Percentiles rank a stretch among this genome's conserved stretches.
phyloP scores from a whole-genome alignment of 2,113 vertebrate species.

The Falcunculus frontatus region DNA sequence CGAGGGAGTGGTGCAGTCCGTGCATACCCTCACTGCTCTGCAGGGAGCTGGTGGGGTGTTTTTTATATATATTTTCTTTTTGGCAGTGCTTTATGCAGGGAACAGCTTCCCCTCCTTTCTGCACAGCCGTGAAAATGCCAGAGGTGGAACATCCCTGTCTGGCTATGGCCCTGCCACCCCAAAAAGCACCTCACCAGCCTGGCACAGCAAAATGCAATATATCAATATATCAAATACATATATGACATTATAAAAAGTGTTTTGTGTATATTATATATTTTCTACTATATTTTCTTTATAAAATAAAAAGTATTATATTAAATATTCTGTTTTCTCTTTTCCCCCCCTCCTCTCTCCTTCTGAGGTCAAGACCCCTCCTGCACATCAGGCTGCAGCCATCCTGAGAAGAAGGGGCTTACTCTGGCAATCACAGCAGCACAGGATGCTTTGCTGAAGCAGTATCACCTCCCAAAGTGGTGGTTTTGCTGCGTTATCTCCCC shows the following conservation, averaged over 20 bases:
- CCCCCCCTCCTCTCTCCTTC: accelerated
- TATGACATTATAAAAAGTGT: no score
- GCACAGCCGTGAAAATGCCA: accelerated
- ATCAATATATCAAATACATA: not conserved
- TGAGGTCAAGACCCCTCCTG: not conserved
- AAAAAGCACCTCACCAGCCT: not conserved
- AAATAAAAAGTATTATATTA: not conserved
- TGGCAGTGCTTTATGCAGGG: not conserved
- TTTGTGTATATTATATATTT: no score
- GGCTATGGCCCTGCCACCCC: not conserved
- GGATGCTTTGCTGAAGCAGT: not conserved
- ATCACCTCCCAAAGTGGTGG: not conserved
- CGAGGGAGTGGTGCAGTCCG: accelerated
- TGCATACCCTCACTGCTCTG: not conserved
- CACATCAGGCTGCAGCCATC: not conserved
- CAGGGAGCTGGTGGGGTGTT: accelerated
- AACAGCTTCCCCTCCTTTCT: not conserved
- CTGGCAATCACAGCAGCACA: not conserved
- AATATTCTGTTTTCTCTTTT: not conserved
- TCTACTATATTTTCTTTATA: not conserved
- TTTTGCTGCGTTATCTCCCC: not conserved
- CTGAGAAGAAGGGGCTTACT: not conserved
- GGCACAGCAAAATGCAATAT: not conserved
- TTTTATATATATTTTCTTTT: not conserved
- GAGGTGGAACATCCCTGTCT: not conserved